Conservation (phyloP, 2,797 vertebrate genomes). For the Cryptoblepharus egeriae region DNA sequence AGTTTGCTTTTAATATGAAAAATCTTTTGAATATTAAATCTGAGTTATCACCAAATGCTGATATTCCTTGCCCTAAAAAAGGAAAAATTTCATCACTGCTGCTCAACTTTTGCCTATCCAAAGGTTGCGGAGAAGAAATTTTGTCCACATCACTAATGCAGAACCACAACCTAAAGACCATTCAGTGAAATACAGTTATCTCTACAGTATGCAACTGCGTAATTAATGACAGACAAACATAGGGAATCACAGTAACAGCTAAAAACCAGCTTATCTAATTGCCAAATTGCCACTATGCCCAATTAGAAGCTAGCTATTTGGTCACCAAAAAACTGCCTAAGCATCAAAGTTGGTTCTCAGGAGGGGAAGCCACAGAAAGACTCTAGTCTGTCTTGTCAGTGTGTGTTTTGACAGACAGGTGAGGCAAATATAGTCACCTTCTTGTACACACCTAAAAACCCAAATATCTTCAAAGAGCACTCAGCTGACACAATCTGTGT, state of each 20-base stretch:
- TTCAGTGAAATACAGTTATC: background rate
- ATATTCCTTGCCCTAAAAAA: background rate
- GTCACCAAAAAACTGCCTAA: background rate
- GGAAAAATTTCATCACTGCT: background rate
- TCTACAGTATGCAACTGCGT: background rate
- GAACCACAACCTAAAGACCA: background rate
- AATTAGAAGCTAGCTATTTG: background rate
- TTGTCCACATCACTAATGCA: background rate
- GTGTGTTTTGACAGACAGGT: background rate
- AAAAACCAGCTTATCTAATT: fast-evolving
- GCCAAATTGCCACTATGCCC: background rate
- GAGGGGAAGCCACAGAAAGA: fast-evolving
- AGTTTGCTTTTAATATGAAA: constrained; percentile 20
- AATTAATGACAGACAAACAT: background rate
- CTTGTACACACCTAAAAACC: background rate
- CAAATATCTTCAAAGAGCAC: background rate
- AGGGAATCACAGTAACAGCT: fast-evolving
- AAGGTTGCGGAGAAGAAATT: background rate
- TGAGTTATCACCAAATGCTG: constrained; percentile 1
- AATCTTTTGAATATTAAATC: constrained; percentile 24
- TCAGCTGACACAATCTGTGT: background rate
- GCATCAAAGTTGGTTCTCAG: background rate
- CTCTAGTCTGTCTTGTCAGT: background rate
- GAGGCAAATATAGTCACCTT: background rate
- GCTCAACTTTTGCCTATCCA: background rate